Conservation (phyloP, 2,888 invertebrate species). For the Polymixis lichenea region DNA sequence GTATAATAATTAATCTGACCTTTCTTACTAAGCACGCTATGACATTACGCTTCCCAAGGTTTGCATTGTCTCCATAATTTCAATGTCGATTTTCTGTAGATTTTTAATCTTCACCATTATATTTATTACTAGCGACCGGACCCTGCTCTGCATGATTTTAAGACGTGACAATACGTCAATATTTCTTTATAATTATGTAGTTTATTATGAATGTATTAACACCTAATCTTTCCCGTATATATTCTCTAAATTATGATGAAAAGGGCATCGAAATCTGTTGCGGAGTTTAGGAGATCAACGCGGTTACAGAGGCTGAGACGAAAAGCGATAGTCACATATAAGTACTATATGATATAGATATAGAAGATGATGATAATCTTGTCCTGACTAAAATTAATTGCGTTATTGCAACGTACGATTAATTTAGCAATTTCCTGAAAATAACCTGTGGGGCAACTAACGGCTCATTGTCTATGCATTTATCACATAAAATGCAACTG, state of each 20-base stretch:
- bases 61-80: conserved; percentile 59
- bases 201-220: not conserved
- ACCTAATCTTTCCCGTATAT: not conserved
- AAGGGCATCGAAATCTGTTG: not conserved
- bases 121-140: not conserved
- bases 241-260: not conserved
- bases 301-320: not conserved
- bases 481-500: not conserved
- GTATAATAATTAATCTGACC: conserved; percentile 43
- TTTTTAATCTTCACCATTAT: conserved; percentile 21
- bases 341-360: too few relatives aligned
- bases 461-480: not conserved
- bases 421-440: not conserved
- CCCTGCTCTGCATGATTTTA: not conserved
- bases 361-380: not conserved
- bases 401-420: too few relatives aligned
- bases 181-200: not conserved
- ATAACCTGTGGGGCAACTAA: not conserved
- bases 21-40: conserved; percentile 57
- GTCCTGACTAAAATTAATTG: too few relatives aligned
- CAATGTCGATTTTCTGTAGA: conserved; percentile 48
- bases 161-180: not conserved
- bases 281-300: not conserved
- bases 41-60: conserved; percentile 55
- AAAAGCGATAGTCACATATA: too few relatives aligned